Conservation (phyloP, 2,797 vertebrate species). For the Argya squamiceps region DNA sequence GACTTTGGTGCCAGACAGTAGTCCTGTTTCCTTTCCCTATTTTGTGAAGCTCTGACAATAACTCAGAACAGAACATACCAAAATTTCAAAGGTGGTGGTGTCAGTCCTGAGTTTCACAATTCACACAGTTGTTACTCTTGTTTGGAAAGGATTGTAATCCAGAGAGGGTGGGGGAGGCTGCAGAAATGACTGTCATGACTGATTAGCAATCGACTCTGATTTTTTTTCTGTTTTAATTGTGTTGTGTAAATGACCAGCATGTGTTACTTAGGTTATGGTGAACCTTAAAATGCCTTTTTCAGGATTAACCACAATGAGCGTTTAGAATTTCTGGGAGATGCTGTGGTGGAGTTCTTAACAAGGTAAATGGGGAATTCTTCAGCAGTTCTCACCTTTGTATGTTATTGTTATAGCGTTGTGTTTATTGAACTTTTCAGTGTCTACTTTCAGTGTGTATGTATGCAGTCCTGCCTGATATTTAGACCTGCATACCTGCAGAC, state of each 20-base stretch:
- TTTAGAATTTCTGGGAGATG: constrained; percentile 97
- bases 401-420: not conserved
- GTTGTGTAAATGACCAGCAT: not conserved
- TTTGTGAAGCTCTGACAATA: not conserved
- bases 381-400: not conserved
- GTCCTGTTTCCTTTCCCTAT: not conserved
- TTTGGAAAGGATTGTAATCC: not conserved
- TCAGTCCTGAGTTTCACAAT: not conserved
- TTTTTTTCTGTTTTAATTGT: not conserved
- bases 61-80: not conserved
- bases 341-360: constrained; percentile 97
- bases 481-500: not conserved
- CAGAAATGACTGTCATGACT: not conserved
- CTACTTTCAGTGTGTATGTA: not conserved
- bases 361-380: constrained; percentile 82
- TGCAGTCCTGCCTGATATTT: not conserved
- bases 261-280: not conserved
- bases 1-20: not conserved
- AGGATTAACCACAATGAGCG: constrained; percentile 99
- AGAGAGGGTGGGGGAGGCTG: not conserved
- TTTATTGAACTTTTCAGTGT: not conserved
- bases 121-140: not conserved
- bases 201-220: not conserved
- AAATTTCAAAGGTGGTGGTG: not conserved
- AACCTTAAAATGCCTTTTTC: constrained; percentile 28